A percentile compares a stretch with the other conserved stretches of the same genome.
Evolutionary conservation across 2,113 vertebrate species (phyloP).

Genomic region (chimpanzee (Pan troglodytes)): NHGRI_mPanTro3-v2.1_pri NC_072410.2:118566501-118567000

Average conservation of each 20-base stretch:
- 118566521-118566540: neutral
- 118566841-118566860: neutral
- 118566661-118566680: neutral
- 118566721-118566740: neutral
- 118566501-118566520: neutral
- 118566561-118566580: neutral
- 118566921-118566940: neutral
- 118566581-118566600: neutral
- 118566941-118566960: neutral
- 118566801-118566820: neutral
- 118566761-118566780: neutral
- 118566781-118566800: neutral
- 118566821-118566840: neutral
- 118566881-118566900: conserved; percentile 31
- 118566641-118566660: neutral
- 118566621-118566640: neutral
- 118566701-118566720: neutral
- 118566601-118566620: neutral
- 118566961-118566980: neutral
- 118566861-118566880: neutral
- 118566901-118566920: conserved; percentile 5
- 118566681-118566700: neutral
- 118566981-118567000: neutral
- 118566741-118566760: neutral
- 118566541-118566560: too few species aligned